Evolutionary conservation across 2,888 invertebrate genomes (phyloP), one percentile per base, ranked within the genome.

Genomic region (Sarcophaga subvicina): DNA sequence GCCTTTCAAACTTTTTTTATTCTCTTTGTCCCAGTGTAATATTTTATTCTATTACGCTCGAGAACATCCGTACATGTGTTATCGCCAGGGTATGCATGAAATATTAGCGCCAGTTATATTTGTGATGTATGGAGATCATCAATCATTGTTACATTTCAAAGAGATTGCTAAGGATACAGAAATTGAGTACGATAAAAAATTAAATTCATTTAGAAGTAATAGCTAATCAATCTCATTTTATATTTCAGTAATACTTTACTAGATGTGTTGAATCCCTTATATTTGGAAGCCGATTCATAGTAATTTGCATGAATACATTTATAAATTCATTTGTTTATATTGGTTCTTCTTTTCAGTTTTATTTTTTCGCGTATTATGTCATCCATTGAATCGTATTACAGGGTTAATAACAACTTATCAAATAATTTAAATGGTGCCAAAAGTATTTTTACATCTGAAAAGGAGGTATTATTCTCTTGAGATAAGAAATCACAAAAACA

Each of bases 31-130:
- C n/a, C 89, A 95, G 95, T 94, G 93, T 0, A 94, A 95, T 4
- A 94, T 95, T 49, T 89, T 95, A 17, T 95, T 95, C 91, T 94
- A 94, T 91, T 95, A 95, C 94, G 95, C 95, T 0, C 94, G 97
- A 1, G 95, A 96, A 69, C 95, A 96, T 93, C 94, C 96, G 0
- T 93, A 94, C 87, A 94, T 97, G 90, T 96, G 96, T 73, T 97
- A 98, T 91, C 94, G 96, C 64, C 97, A 97, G 94, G 97, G 98
- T 27, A 98, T 98, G 97, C 98, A 98, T 93, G 98, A 98, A 93
- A 95, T 98, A 72, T 93, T 98, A 75, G 98, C 97, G 1, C 97
- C 97, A 0, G 93, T 97, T 72, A 94, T 98, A 47, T 96, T 96
- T 91, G 96, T 97, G 14, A 94, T 97, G 27, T 95, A 96, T 90